Base-by-base conservation (phyloP, 2,888 invertebrate species). In the Diplazon laetatorius region DNA sequence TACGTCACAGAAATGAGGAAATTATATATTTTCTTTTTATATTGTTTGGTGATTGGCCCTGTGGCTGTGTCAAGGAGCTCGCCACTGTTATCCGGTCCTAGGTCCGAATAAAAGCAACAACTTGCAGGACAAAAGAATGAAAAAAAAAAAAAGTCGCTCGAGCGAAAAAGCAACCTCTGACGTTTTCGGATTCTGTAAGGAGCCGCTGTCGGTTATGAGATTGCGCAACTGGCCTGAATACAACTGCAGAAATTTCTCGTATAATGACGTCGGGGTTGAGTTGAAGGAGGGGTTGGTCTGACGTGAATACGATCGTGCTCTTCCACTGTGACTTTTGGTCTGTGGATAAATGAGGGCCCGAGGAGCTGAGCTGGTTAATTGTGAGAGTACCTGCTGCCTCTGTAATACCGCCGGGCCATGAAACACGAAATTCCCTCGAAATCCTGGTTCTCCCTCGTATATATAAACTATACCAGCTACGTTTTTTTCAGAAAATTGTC, bases 321-420 rank as follows among this genome's bases (percentile, higher is more conserved):
- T 46, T 57, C 44, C 42, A 25, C 71, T 22, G 25, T 62, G 71
- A 60, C 73, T 68, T 69, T 65, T 60, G 52, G 30, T 39, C 59
- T 59, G 46, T 62, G 50, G 30, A 57, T 71, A 60, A 59, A 75
- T 44, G 71, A 46, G 22, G 50, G 35, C 70, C 76, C 57, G 60
- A 76, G 70, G 55, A 55, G 55, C 30, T 30, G 30, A 16, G 76
- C 37, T 48, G 73, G 50, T 66, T 77, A 79, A 81, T 81, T 77
- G 59, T 69, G 55, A 74, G 60, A 75, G 50, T 57, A 39, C 20
- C 39, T 22, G 50, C 66, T 52, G 25, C 46, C 50, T 55, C 55
- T 63, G 10, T 30, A 30, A 30, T 62, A 74, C 55, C 48, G 68
- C 35, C 66, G 71, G 60, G 68, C 55, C 59, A 63, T 59, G 74